phyloP scores from a whole-genome alignment of 64 coral and sea anemone genomes.

The Exaiptasia diaphana region DNA sequence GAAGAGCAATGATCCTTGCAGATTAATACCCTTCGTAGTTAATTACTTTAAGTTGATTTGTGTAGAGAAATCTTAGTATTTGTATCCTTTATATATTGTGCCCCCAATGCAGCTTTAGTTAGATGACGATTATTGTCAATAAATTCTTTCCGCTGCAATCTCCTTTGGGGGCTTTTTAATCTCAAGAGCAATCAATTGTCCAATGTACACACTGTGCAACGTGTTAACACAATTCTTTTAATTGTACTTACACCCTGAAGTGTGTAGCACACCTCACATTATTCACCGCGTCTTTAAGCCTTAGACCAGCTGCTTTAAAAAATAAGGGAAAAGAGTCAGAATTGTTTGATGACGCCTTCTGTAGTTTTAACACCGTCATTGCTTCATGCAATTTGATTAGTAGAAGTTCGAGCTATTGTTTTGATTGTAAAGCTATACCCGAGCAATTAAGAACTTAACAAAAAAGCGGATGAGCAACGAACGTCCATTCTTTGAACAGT shows the following conservation, averaged over 20 bases:
- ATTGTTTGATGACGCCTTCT: too few relatives aligned
- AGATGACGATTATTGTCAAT: not conserved
- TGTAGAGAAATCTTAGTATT: not conserved
- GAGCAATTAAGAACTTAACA: not conserved
- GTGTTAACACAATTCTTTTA: not conserved
- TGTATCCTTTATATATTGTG: constrained; percentile 6
- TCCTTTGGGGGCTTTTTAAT: not conserved
- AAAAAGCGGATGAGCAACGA: not conserved
- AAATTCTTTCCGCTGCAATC: not conserved
- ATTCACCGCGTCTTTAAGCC: too few relatives aligned
- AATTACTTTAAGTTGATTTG: not conserved
- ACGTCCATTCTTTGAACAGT: not conserved
- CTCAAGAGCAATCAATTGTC: constrained; percentile 12
- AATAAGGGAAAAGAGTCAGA: too few relatives aligned
- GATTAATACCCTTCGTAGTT: not conserved
- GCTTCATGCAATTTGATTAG: constrained; percentile 7
- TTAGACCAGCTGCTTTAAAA: too few relatives aligned
- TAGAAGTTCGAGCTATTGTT: not conserved
- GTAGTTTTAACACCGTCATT: too few relatives aligned
- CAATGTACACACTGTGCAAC: not conserved
- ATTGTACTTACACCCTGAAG: not conserved
- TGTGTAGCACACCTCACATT: not conserved
- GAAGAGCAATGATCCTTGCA: too few relatives aligned
- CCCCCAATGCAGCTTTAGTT: not conserved
- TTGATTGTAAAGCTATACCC: not conserved